Percentiles rank a stretch among this genome's conserved stretches.
phyloP scores from a whole-genome alignment of 1,140 invertebrate species.

The Pissodes strobi region DNA sequence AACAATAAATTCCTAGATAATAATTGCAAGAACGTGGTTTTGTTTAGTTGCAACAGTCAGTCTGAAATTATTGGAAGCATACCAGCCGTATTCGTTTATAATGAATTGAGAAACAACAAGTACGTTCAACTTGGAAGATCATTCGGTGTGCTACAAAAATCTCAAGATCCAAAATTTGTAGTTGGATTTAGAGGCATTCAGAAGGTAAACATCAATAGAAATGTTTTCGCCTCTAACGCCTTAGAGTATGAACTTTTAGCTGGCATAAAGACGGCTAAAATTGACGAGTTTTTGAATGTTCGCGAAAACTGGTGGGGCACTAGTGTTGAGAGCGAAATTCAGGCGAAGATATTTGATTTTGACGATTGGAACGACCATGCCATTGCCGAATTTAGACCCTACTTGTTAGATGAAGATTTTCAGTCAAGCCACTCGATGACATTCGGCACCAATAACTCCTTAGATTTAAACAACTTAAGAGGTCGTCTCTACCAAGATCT shows the following conservation, averaged over 20 bases:
- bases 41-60: conserved; percentile 89
- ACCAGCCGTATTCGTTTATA: conserved; percentile 76
- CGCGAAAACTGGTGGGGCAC: conserved; percentile 97
- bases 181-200: conserved; percentile 94
- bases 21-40: conserved; percentile 81
- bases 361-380: conserved; percentile 99
- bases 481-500: conserved; percentile 81
- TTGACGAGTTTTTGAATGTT: conserved; percentile 87
- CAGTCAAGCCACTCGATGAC: conserved; percentile 76
- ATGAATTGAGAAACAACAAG: conserved; percentile 78
- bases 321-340: conserved; percentile 70
- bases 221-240: conserved; percentile 87
- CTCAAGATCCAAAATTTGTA: conserved; percentile 74
- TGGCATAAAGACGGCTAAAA: conserved; percentile 84
- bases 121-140: conserved; percentile 50
- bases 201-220: conserved; percentile 87
- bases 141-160: conserved; percentile 53
- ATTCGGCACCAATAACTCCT: conserved; percentile 59
- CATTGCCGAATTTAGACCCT: conserved; percentile 87
- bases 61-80: conserved; percentile 89
- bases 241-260: conserved; percentile 92
- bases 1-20: conserved; percentile 81
- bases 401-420: conserved; percentile 75
- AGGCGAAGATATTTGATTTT: conserved; percentile 94
- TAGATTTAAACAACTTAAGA: conserved; percentile 75